Evolutionary conservation across 2,113 vertebrate genomes (phyloP).

Genomic region (Zingel zingel): DNA sequence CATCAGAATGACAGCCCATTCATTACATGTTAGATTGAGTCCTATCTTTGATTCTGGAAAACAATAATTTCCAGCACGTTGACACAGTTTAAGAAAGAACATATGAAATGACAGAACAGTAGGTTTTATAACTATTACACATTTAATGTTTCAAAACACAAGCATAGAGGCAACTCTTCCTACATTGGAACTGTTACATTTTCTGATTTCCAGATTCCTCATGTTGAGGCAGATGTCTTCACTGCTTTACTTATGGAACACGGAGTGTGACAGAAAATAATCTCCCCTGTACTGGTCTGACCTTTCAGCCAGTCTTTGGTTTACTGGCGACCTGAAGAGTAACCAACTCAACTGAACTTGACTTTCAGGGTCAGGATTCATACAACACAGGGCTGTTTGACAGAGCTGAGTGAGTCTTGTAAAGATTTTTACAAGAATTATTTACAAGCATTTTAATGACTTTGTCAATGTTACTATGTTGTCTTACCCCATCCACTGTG

Average conservation of each 20-base stretch:
- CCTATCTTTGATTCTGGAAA: background rate
- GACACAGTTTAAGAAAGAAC: background rate
- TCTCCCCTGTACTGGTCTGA: background rate
- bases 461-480: slow-evolving; percentile 56
- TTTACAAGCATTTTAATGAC: slow-evolving; percentile 77
- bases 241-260: background rate
- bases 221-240: background rate
- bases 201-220: background rate
- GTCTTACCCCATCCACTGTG: slow-evolving; percentile 43
- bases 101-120: background rate
- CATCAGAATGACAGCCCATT: background rate
- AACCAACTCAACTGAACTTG: slow-evolving; percentile 12
- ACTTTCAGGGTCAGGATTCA: slow-evolving; percentile 46
- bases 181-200: background rate
- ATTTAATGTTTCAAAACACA: background rate
- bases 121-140: background rate
- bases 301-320: slow-evolving; percentile 25
- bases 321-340: slow-evolving; percentile 43
- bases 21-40: background rate
- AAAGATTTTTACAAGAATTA: slow-evolving; percentile 69
- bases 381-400: background rate
- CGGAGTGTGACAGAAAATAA: background rate
- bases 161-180: background rate
- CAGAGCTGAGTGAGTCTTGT: slow-evolving; percentile 38
- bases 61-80: background rate